phyloP scores from a whole-genome alignment of 2,888 invertebrate species.

The Platerodrilus igneus region DNA sequence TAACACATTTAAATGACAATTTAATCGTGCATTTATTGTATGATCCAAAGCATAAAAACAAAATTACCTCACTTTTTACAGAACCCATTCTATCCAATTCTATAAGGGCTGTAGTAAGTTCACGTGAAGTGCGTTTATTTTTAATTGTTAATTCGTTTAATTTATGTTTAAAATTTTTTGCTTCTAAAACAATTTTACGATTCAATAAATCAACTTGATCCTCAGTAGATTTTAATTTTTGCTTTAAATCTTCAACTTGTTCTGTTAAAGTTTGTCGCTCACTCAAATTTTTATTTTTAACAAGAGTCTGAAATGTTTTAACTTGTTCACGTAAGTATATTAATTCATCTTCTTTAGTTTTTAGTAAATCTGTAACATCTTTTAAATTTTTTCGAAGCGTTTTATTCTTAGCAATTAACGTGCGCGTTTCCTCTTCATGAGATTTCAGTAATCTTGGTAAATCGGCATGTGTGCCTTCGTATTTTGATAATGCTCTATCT shows the following conservation, averaged over 20 bases:
- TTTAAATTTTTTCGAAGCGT: constrained; percentile 60
- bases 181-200: constrained; percentile 65
- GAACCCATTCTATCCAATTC: no score
- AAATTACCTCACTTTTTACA: no score
- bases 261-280: constrained; percentile 70
- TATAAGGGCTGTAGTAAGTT: constrained; percentile 58
- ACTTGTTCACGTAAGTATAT: constrained; percentile 64
- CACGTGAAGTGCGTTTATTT: constrained; percentile 64
- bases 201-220: constrained; percentile 62
- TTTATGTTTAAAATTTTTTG: constrained; percentile 69
- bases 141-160: constrained; percentile 64
- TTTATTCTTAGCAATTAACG: constrained; percentile 65
- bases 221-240: constrained; percentile 56
- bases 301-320: constrained; percentile 63
- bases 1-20: no score
- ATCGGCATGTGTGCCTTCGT: constrained; percentile 74
- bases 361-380: constrained; percentile 60
- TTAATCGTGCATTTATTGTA: no score
- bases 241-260: constrained; percentile 55
- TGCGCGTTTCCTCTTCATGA: constrained; percentile 72
- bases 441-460: constrained; percentile 70
- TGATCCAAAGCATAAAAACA: no score
- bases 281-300: constrained; percentile 66
- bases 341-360: constrained; percentile 65
- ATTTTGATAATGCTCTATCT: constrained; percentile 70